Evolutionary conservation across 2,888 invertebrate species (phyloP), one percentile per base, ranked within the genome.

Genomic region (Strigamia crassipes): DNA sequence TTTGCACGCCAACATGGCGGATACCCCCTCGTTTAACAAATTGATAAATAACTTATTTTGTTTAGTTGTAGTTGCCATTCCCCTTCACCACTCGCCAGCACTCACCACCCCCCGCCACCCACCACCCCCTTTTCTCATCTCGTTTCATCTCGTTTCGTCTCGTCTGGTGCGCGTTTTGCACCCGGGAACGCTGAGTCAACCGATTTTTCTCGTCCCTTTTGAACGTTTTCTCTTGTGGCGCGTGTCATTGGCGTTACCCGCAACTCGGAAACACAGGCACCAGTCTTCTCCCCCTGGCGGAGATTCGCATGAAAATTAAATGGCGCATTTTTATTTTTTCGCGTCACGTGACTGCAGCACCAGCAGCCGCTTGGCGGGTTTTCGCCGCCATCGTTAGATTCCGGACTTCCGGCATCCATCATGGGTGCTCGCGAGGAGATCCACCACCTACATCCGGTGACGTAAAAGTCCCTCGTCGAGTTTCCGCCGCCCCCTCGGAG

Each of bases 351-450:
- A 46, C 27, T 34, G 27, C 27, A 73, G 18, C 38, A 13, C 3
- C 12, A 38, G 38, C 13, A 27, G 13, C 73, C 73, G 27, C 73
- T 73, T 12, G 13, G 73, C 73, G 73, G 73, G 73, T 38, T 31
- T 27, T 41, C 82, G 81, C 56, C 82, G 82, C 56, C 51, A 77
- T 73, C 73, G 77, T 82, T 73, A 77, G 38, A 81, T 82, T 78
- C 81, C 82, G 82, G 82, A 83, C 80, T 83, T 83, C 83, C 83
- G 83, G 82, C 83, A 83, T 83, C 82, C 83, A 83, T 83, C 83
- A 83, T 78, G 77, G 83, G 82, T 51, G 51, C 46, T 78, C 82
- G 82, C 73, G 31, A n/a, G 73, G 13, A 27, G 73, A 73, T 73
- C 73, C 46, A 82, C 83, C 83, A 78, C 82, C 79, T 56, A 82